Base-by-base conservation (phyloP, 2,113 vertebrate species). In the Sinocyclocheilus rhinocerous region DNA sequence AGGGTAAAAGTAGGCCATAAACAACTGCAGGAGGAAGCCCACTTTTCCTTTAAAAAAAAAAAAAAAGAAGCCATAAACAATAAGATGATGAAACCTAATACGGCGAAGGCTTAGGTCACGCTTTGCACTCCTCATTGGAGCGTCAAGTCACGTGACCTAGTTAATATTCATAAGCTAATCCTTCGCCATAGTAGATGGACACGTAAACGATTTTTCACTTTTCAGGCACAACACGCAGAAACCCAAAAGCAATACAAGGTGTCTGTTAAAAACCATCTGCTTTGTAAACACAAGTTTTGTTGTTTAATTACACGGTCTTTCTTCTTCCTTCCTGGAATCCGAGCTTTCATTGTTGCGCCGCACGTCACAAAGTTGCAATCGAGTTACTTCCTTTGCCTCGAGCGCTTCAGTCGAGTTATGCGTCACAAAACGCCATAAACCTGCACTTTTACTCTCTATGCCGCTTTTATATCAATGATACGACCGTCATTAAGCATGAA, bases 301-400 rank as follows among this genome's bases (percentile, higher is more conserved):
- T 26, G 15, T 20, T 29, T 22, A 33, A 33, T 52, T 83, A 13
- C 16, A 36, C 1, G 57, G 26, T 9, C 8, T 50, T 29, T 15
- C 8, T 50, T 50, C 11, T n/a, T 67, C 61, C 61, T 83, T 72
- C 42, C 45, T 39, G 81, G 39, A 16, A 57, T 72, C 36, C 42
- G 20, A 48, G 57, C 18, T 39, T 7, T 26, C 39, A 82, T 50
- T 82, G 42, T 81, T 69, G 80, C 16, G 63, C 61, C 16, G 59
- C 20, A 39, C 81, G 81, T 83, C 65, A 83, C 24, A 55, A 83
- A 83, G 81, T 83, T 83, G 65, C 81, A 29, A 72, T 83, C n/a
- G 81, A 83, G 81, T 83, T 83, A 70, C 81, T 83, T 83, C 81
- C 81, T 50, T 52, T 72, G 26, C 81, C 65, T n/a, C 18, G 10